phyloP scores from a whole-genome alignment of 2,888 invertebrate species.

The Agriopis marginaria region DNA sequence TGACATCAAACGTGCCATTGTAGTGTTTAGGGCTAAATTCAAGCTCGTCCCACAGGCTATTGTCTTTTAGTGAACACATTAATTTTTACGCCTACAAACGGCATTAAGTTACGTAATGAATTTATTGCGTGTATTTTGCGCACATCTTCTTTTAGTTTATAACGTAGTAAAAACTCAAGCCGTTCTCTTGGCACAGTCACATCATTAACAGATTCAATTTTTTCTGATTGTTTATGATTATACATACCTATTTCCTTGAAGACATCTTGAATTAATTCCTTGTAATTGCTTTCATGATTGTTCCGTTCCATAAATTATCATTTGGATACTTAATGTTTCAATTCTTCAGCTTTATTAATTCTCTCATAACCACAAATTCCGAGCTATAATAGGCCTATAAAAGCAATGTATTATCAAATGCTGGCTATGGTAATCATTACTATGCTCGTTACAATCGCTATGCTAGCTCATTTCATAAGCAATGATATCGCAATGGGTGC shows the following conservation, averaged over 20 bases:
- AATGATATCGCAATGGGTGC: conserved; percentile 60
- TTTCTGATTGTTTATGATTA: conserved; percentile 26
- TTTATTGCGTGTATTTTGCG: conserved; percentile 46
- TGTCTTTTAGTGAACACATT: conserved; percentile 61
- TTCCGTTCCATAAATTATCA: background rate
- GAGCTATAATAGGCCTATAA: conserved; percentile 15
- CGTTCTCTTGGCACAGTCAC: conserved; percentile 34
- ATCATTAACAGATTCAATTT: conserved; percentile 34
- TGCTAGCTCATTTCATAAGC: conserved; percentile 63
- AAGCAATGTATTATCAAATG: background rate
- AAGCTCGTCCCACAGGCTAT: conserved; percentile 71
- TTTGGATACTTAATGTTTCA: background rate
- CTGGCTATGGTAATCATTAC: conserved; percentile 22
- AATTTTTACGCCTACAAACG: conserved; percentile 58
- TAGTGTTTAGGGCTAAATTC: conserved; percentile 56
- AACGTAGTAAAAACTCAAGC: conserved; percentile 31
- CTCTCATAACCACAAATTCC: background rate
- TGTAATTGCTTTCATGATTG: background rate
- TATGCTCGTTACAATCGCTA: conserved; percentile 52
- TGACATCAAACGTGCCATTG: conserved; percentile 59
- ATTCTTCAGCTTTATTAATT: background rate
- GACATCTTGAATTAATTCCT: background rate
- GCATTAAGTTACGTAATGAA: conserved; percentile 59
- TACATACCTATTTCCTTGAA: conserved; percentile 2
- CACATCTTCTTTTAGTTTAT: conserved; percentile 40